Percentiles rank a stretch among this genome's conserved stretches.
Evolutionary conservation across 2,888 invertebrate species (phyloP).

Genomic region (Microplitis manilae): DNA sequence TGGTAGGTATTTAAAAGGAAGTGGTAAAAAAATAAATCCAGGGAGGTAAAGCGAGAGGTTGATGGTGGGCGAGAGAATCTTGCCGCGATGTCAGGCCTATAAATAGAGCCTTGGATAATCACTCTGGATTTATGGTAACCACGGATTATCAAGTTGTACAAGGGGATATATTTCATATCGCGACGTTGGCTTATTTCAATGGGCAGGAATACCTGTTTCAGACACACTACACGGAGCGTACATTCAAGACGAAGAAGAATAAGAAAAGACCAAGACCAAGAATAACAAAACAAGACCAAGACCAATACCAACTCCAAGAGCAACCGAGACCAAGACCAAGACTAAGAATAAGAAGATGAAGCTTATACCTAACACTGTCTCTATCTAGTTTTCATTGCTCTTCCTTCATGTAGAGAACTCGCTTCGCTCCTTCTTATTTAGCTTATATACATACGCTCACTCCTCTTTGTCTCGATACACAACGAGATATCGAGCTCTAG

Average conservation of each 20-base stretch:
- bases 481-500: background rate
- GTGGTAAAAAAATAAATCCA: conserved; percentile 36
- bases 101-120: conserved; percentile 71
- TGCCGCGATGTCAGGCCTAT: conserved; percentile 57
- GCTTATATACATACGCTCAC: background rate
- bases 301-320: background rate
- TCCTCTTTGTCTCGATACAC: conserved; percentile 11
- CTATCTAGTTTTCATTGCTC: background rate
- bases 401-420: no score
- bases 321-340: background rate
- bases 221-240: conserved; percentile 22
- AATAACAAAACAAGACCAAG: conserved; percentile 11
- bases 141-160: conserved; percentile 72
- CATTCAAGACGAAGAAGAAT: conserved; percentile 15
- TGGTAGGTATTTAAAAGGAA: conserved; percentile 24
- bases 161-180: conserved; percentile 71
- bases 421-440: no score
- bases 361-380: background rate
- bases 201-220: conserved; percentile 66
- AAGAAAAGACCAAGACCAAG: conserved; percentile 19
- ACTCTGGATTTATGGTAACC: conserved; percentile 72
- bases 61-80: conserved; percentile 40
- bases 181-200: conserved; percentile 70
- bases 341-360: background rate
- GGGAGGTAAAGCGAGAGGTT: conserved; percentile 32